Percentiles rank a stretch among this genome's conserved stretches.
Evolutionary conservation across 2,797 vertebrate genomes (phyloP).

Genomic region (Simalia tracyae): DNA sequence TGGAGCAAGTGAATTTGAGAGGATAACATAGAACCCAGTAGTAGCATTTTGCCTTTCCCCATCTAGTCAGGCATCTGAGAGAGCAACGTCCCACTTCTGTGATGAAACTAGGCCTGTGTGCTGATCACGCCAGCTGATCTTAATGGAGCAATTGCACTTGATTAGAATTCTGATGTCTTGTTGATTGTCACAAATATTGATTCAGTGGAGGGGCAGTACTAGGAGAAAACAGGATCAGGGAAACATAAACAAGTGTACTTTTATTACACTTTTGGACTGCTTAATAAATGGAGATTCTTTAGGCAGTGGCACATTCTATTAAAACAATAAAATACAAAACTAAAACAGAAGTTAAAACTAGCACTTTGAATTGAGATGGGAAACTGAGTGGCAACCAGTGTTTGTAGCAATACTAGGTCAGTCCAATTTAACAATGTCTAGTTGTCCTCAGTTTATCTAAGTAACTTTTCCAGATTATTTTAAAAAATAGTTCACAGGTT

Average conservation of each 20-base stretch:
- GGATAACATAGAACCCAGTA: not conserved
- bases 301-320: no score
- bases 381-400: not conserved
- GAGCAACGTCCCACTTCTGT: not conserved
- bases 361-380: not conserved
- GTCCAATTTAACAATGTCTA: not conserved
- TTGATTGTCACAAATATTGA: not conserved
- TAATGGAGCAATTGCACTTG: constrained; percentile 13
- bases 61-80: not conserved
- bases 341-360: not conserved
- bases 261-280: not conserved
- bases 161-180: constrained; percentile 15
- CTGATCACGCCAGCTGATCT: not conserved
- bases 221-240: constrained; percentile 11
- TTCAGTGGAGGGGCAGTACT: not conserved
- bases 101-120: not conserved
- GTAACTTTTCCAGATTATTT: not conserved
- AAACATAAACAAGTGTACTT: constrained; percentile 43
- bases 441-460: not conserved
- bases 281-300: not conserved
- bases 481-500: not conserved
- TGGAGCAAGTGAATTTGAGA: not conserved
- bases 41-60: not conserved
- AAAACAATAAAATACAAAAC: not conserved
- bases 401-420: not conserved